These are phyloP conservation scores for Pammene fasciana DNA, from an alignment of 2,888 invertebrate species.

Conservation along the genomic window DNA sequence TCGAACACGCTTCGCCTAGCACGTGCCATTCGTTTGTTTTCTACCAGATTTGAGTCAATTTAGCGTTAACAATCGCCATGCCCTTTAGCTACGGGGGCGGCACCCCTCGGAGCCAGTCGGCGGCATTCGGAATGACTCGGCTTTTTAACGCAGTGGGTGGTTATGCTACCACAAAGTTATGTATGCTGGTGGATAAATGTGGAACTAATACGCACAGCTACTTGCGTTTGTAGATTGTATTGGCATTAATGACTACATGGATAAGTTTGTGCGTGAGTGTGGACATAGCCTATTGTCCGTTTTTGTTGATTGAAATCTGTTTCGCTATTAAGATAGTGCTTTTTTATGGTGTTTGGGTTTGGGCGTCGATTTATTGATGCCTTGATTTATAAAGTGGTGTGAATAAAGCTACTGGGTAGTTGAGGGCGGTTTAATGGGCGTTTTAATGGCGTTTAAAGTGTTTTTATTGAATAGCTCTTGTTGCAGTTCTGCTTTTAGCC, in stretches of 20 bases:
- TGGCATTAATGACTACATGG: conserved; percentile 4
- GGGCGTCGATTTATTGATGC: conserved; percentile 41
- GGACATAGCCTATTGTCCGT: conserved; percentile 59
- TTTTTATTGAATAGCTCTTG: conserved; percentile 15
- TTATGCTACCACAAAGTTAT: conserved; percentile 48
- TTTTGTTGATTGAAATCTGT: conserved; percentile 68
- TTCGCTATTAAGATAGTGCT: conserved; percentile 55
- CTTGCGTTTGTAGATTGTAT: neutral
- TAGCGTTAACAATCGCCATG: conserved; percentile 71
- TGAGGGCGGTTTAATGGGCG: conserved; percentile 27
- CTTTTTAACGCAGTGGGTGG: conserved; percentile 43
- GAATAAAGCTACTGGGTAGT: conserved; percentile 26
- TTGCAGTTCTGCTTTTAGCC: conserved; percentile 20
- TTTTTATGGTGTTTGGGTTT: conserved; percentile 51
- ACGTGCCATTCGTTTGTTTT: conserved; percentile 73
- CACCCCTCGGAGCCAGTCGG: conserved; percentile 62
- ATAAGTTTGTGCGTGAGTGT: conserved; percentile 61
- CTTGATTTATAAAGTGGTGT: conserved; percentile 39
- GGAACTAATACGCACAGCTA: neutral
- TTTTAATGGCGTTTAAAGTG: conserved; percentile 28
- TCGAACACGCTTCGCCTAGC: conserved; percentile 58
- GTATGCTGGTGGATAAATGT: conserved; percentile 13
- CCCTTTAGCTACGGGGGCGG: conserved; percentile 57
- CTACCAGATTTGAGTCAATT: conserved; percentile 75
- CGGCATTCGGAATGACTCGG: conserved; percentile 50